phyloP scores from a whole-genome alignment of 2,113 vertebrate genomes.

The Centrocercus urophasianus region DNA sequence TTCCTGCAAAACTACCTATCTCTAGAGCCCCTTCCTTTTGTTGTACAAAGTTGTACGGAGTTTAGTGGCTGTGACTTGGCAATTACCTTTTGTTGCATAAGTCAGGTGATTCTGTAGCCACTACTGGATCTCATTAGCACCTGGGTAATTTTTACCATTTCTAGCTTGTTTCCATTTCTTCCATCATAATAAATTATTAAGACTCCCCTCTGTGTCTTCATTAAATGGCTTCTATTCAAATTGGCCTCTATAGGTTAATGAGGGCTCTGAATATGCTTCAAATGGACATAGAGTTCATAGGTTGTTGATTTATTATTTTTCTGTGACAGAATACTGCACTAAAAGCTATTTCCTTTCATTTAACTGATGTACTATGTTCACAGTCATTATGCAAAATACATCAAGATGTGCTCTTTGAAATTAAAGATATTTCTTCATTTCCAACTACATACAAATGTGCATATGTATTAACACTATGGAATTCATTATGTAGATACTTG shows the following conservation, averaged over 20 bases:
- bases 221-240: constrained; percentile 65
- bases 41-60: neutral
- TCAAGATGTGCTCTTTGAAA: constrained; percentile 42
- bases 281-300: constrained; percentile 63
- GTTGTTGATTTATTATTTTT: constrained; percentile 73
- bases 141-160: constrained; percentile 30
- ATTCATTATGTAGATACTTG: constrained; percentile 17
- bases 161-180: constrained; percentile 52
- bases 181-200: constrained; percentile 57
- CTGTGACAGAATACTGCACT: constrained; percentile 51
- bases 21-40: neutral
- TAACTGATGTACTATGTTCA: constrained; percentile 38
- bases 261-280: constrained; percentile 58
- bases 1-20: neutral
- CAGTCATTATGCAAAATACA: constrained; percentile 58
- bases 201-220: constrained; percentile 50
- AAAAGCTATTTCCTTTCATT: constrained; percentile 67
- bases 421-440: constrained; percentile 60
- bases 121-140: constrained; percentile 8
- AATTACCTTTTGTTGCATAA: neutral
- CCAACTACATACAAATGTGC: neutral
- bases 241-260: constrained; percentile 53
- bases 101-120: neutral
- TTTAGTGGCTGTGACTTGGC: neutral
- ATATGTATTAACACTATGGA: neutral